Percentiles rank a stretch among this genome's conserved stretches.
Conservation (phyloP, 2,113 vertebrate species). For the Triplophysa siluroides region DNA sequence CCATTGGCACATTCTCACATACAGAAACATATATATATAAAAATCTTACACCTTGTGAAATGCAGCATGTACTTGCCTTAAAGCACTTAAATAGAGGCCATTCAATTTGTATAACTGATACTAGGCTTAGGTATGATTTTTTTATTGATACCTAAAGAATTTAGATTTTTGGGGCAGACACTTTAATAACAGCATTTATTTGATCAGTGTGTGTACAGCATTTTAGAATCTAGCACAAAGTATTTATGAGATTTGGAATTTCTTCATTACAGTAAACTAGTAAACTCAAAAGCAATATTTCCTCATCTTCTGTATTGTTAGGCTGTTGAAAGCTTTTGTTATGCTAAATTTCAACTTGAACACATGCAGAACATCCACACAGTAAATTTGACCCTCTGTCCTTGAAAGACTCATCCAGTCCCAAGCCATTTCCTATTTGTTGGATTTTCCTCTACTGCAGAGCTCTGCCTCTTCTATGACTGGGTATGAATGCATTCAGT, state of each 20-base stretch:
- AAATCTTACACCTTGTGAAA: background rate
- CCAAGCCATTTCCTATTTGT: background rate
- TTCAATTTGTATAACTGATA: too few relatives aligned
- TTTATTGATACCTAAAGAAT: too few relatives aligned
- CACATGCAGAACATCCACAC: background rate
- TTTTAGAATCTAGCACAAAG: too few relatives aligned
- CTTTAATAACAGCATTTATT: too few relatives aligned
- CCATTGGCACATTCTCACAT: background rate
- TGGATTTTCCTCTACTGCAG: background rate
- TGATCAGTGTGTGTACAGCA: too few relatives aligned
- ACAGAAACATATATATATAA: background rate
- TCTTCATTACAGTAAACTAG: background rate
- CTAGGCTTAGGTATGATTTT: too few relatives aligned
- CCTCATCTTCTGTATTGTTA: background rate
- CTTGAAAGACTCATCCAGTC: conserved; percentile 4
- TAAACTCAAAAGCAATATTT: too few relatives aligned
- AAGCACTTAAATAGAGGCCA: too few relatives aligned
- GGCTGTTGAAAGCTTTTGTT: background rate
- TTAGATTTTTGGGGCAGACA: too few relatives aligned
- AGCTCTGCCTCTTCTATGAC: conserved; percentile 40
- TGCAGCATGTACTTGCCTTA: background rate
- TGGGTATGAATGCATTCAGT: conserved; percentile 47
- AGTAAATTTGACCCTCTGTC: background rate
- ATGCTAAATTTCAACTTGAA: background rate
- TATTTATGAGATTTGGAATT: background rate